Evolutionary conservation across 2,888 invertebrate genomes (phyloP).

Genomic region (Chaetogeoica ovagalla): DNA sequence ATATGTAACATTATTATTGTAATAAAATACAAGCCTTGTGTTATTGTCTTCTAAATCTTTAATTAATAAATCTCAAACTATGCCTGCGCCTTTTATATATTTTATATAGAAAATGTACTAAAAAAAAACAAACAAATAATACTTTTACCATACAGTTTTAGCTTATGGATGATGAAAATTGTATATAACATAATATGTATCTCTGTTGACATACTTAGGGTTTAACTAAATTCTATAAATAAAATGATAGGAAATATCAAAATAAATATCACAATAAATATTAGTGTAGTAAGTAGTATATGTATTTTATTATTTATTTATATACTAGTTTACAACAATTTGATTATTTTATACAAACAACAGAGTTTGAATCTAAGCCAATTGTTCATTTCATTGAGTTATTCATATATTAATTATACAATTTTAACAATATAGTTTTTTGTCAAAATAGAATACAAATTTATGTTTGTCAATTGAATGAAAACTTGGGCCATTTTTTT

Average conservation of each 20-base stretch:
- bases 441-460: neutral
- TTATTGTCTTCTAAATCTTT: no score
- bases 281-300: neutral
- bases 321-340: neutral
- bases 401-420: neutral
- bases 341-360: slow-evolving; percentile 1
- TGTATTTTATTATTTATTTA: neutral
- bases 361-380: slow-evolving; percentile 5
- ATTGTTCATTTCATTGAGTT: neutral
- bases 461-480: neutral
- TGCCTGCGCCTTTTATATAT: no score
- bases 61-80: no score
- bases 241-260: neutral
- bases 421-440: neutral
- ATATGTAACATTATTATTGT: no score
- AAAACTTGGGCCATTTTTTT: neutral
- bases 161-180: no score
- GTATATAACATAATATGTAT: no score
- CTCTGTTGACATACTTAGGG: no score
- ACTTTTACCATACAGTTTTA: no score
- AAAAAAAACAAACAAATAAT: no score
- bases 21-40: no score
- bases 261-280: neutral
- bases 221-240: no score
- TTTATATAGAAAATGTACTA: no score